Base-by-base conservation (phyloP, 1,140 invertebrate genomes). In the Eufriesea mexicana region DNA sequence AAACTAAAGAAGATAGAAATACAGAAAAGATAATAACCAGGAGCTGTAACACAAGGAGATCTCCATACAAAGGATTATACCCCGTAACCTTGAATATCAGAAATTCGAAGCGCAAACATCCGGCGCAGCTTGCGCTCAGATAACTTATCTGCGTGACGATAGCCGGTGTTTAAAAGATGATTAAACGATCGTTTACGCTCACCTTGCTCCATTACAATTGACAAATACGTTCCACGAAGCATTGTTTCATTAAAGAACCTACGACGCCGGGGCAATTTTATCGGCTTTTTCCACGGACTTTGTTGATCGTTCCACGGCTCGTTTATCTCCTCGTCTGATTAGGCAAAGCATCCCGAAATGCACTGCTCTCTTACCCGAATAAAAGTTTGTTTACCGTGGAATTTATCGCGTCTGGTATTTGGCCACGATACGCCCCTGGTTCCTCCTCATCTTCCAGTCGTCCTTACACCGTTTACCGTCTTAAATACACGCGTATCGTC, bases 111-210 rank as follows among this genome's bases (percentile, higher is more conserved):
- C 8, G 5, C 16, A 64, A 70, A 28, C 20, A 35, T 8, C 2
- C 10, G 25, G 10, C 54, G 2, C 0, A 83, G 20, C 9, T 23
- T 25, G 8, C 7, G 20, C 28, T 57, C 25, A 64, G 81, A 78
- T 70, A 78, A 54, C 47, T 62, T 83, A 78, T 78, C 81, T 66
- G n/a, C 72, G 9, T 20, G 67, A 51, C 25, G 23, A 57, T 45
- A 59, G 7, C 2, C 45, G 16, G 0, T 71, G 16, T 57, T 82
- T 76, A 49, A 76, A 67, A 76, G 42, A 47, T 42, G 20, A 67
- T 82, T 74, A 68, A 74, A 20, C 18, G 35, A 66, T 67, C 25
- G 57, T 64, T 73, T 25, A 45, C 28, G 47, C 45, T 47, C 28
- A 25, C 28, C 57, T 72, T 16, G 23, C 28, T 14, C 47, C 51